Percentiles rank a stretch among this genome's conserved stretches.
phyloP scores from a whole-genome alignment of 2,797 vertebrate genomes.

The Dicrostonyx torquatus region DNA sequence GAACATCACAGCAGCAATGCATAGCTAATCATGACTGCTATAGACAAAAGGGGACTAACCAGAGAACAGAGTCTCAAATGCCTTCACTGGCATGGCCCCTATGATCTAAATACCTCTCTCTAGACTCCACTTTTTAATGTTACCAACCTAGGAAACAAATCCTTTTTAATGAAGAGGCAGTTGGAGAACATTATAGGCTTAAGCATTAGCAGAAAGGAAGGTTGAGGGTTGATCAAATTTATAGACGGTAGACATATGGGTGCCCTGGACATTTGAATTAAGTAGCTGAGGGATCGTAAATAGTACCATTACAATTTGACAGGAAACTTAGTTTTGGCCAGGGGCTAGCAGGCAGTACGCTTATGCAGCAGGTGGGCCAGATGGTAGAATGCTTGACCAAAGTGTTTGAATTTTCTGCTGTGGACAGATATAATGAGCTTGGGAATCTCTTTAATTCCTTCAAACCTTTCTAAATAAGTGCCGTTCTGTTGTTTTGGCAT shows the following conservation, averaged over 20 bases:
- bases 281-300: background rate
- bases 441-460: constrained; percentile 56
- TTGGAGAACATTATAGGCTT: background rate
- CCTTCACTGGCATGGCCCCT: background rate
- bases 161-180: background rate
- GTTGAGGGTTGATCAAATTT: background rate
- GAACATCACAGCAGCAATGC: background rate
- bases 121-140: background rate
- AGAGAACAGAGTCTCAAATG: background rate
- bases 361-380: background rate
- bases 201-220: background rate
- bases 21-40: background rate
- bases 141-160: background rate
- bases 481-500: constrained; percentile 43
- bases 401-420: background rate
- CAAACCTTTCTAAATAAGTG: constrained; percentile 43
- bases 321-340: background rate
- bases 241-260: background rate
- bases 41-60: too few species aligned
- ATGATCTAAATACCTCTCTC: background rate
- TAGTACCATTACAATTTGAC: background rate
- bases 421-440: constrained; percentile 14
- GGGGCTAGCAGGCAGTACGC: fast-evolving
- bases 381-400: background rate
- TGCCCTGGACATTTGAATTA: background rate